Conservation (phyloP, 2,113 vertebrate species). For the Podiceps cristatus region DNA sequence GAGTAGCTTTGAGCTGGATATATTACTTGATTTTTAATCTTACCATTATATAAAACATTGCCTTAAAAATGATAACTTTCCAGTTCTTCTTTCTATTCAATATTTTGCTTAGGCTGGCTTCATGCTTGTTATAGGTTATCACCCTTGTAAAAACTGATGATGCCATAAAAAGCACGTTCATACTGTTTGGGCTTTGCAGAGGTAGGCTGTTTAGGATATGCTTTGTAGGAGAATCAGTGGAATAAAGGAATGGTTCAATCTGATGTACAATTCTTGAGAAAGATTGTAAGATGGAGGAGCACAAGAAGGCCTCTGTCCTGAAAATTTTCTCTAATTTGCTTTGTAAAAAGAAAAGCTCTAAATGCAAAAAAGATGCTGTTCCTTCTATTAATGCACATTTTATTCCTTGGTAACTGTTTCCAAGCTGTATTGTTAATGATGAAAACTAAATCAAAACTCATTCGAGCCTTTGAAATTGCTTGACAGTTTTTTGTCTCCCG, state of each 20-base stretch:
- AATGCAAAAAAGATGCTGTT: not conserved
- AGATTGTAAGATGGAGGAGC: not conserved
- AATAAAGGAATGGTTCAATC: not conserved
- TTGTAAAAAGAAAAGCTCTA: not conserved
- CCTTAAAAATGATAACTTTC: not conserved
- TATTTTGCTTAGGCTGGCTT: not conserved
- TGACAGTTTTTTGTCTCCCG: not conserved
- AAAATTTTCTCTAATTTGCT: not conserved
- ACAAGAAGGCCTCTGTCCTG: not conserved
- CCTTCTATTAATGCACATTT: not conserved
- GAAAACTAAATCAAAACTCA: not conserved
- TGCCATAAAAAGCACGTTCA: not conserved
- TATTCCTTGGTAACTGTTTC: constrained; percentile 34
- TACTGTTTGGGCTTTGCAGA: not conserved
- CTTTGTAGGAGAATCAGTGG: not conserved
- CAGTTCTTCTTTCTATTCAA: not conserved
- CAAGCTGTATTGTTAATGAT: not conserved
- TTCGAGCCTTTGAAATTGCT: not conserved
- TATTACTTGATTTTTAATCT: not conserved
- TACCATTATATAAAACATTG: not conserved
- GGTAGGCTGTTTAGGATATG: not conserved
- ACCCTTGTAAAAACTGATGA: not conserved
- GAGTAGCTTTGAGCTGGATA: not conserved
- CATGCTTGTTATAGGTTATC: not conserved
- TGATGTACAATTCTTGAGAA: not conserved